Evolutionary conservation across 2,888 invertebrate species (phyloP).

Genomic region (Rhamnusium bicolor): DNA sequence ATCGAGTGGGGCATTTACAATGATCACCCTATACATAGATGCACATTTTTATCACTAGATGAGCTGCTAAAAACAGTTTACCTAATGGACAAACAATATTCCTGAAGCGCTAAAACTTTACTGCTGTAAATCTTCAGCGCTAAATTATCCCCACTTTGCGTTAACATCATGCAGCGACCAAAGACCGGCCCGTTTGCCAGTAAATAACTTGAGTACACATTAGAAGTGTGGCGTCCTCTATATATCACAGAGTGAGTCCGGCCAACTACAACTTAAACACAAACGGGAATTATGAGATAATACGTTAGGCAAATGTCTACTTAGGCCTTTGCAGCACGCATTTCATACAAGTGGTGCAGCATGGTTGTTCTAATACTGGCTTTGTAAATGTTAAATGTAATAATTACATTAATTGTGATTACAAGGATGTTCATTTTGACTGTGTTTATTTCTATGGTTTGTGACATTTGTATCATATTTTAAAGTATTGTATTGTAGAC

Average conservation of each 20-base stretch:
- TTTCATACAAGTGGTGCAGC: neutral
- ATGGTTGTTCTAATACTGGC: neutral
- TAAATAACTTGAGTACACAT: slow-evolving; percentile 70
- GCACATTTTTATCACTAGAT: neutral
- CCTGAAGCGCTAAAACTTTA: slow-evolving; percentile 51
- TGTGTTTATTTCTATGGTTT: no score
- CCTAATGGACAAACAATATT: slow-evolving; percentile 56
- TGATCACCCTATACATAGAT: no score
- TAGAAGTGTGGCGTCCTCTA: slow-evolving; percentile 61
- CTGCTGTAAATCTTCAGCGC: slow-evolving; percentile 54
- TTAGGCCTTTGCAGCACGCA: slow-evolving; percentile 28
- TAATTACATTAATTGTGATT: no score
- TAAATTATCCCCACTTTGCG: slow-evolving; percentile 44
- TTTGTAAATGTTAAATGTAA: neutral
- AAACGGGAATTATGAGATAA: slow-evolving; percentile 70
- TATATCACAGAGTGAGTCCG: slow-evolving; percentile 50
- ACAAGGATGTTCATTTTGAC: neutral
- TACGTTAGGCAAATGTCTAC: slow-evolving; percentile 57
- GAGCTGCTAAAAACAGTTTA: neutral
- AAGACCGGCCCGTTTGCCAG: slow-evolving; percentile 62
- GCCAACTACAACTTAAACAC: slow-evolving; percentile 64
- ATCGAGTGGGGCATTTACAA: no score
- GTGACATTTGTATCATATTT: no score
- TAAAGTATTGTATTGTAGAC: no score
- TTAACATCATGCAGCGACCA: slow-evolving; percentile 53